Evolutionary conservation across 2,113 vertebrate genomes (phyloP).

Genomic region (Pelvicachromis taeniatus): DNA sequence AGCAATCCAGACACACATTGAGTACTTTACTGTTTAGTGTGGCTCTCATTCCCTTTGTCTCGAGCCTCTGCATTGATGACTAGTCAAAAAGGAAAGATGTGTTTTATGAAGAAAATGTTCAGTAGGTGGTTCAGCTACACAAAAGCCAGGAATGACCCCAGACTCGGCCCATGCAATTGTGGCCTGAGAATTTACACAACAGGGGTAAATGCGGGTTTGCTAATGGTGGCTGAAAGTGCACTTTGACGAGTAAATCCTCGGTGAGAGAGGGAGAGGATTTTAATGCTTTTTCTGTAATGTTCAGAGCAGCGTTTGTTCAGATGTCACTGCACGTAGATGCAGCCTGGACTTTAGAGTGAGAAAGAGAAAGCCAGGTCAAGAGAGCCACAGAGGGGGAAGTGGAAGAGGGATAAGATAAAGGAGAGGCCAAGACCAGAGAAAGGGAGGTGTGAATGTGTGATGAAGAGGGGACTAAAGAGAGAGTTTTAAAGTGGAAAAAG

Average conservation of each 20-base stretch:
- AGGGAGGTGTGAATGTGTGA: conserved; percentile 43
- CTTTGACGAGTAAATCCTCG: background rate
- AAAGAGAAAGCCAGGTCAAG: conserved; percentile 38
- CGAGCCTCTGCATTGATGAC: background rate
- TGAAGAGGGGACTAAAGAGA: background rate
- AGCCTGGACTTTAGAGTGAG: conserved; percentile 22
- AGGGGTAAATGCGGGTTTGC: background rate
- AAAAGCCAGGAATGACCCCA: conserved; percentile 13
- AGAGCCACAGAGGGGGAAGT: conserved; percentile 27
- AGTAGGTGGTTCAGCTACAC: background rate
- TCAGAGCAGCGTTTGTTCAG: conserved; percentile 33
- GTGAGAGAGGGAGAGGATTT: background rate
- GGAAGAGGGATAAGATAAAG: conserved; percentile 4
- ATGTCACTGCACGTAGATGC: conserved; percentile 33
- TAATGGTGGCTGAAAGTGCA: background rate
- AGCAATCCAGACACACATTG: background rate
- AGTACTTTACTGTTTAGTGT: background rate
- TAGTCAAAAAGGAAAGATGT: background rate
- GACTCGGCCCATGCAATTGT: background rate
- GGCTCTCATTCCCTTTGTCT: background rate
- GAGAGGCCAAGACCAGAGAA: conserved; percentile 26
- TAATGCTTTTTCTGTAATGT: conserved; percentile 13
- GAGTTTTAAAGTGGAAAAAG: background rate
- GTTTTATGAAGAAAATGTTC: background rate
- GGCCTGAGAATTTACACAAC: background rate